Conservation (phyloP, 2,888 invertebrate genomes). For the Mimachlamys varia region DNA sequence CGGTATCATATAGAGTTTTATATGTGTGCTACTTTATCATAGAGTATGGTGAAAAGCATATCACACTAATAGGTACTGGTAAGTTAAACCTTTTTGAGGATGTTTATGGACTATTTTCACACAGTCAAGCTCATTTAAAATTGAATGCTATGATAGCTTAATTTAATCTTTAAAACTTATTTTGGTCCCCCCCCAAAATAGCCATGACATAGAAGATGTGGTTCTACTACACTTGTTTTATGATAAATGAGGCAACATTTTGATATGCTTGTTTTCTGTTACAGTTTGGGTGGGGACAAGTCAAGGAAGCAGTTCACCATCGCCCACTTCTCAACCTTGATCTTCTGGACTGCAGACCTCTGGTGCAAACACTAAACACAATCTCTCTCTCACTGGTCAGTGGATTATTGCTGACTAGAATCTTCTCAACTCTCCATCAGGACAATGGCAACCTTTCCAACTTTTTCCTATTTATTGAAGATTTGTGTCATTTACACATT, state of each 20-base stretch:
- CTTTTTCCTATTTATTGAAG: neutral
- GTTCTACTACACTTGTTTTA: neutral
- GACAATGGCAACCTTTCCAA: neutral
- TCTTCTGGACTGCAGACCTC: slow-evolving; percentile 21
- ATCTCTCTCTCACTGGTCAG: neutral
- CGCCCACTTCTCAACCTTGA: slow-evolving; percentile 2
- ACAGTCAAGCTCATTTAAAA: too few species aligned
- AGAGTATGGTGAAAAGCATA: too few species aligned
- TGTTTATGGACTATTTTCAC: too few species aligned
- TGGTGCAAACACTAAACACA: neutral
- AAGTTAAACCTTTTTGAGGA: too few species aligned
- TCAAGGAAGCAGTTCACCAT: neutral
- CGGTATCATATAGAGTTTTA: too few species aligned
- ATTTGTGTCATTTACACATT: neutral
- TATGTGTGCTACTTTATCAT: too few species aligned
- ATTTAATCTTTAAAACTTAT: too few species aligned
- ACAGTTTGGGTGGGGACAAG: slow-evolving; percentile 29
- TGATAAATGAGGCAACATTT: neutral
- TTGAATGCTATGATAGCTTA: too few species aligned
- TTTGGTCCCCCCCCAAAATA: too few species aligned
- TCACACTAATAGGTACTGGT: too few species aligned
- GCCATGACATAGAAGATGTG: too few species aligned
- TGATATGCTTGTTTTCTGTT: neutral
- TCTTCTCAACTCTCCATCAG: neutral
- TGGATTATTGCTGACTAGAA: neutral